Percentiles rank a stretch among this genome's conserved stretches.
These are phyloP conservation scores for Poecile atricapillus DNA, from an alignment of 2,113 vertebrate genomes.

Conservation along the genomic window DNA sequence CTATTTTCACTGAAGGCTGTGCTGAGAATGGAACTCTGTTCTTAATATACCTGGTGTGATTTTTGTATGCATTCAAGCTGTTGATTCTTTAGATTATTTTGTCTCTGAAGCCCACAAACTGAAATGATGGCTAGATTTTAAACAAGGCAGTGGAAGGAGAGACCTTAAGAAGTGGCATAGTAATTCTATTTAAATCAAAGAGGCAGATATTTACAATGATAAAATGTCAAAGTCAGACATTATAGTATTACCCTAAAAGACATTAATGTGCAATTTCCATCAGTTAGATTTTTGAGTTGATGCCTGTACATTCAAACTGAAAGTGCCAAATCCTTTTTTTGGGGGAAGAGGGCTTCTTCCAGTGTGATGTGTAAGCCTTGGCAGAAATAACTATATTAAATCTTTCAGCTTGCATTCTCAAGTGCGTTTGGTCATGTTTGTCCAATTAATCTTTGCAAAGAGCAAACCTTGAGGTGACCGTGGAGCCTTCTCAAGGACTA, in stretches of 20 bases:
- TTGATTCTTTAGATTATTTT: constrained; percentile 18
- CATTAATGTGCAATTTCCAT: neutral
- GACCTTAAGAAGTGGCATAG: neutral
- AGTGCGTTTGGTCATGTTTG: neutral
- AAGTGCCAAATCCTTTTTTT: neutral
- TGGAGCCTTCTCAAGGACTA: neutral
- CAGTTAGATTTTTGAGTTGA: neutral
- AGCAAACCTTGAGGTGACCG: neutral
- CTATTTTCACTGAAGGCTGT: neutral
- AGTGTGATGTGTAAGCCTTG: neutral
- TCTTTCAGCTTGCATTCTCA: neutral
- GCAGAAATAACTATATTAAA: neutral
- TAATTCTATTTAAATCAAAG: constrained; percentile 4
- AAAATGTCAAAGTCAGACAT: neutral
- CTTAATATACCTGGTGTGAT: constrained; percentile 13
- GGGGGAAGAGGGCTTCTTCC: neutral
- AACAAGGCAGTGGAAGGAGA: neutral
- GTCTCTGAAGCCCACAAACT: neutral
- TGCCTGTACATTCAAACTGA: neutral
- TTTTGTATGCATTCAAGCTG: neutral
- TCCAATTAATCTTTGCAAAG: neutral
- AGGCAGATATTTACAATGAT: neutral
- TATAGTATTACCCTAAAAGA: neutral
- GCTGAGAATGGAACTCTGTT: constrained; percentile 1
- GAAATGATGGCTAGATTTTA: neutral